Evolutionary conservation across 2,888 invertebrate genomes (phyloP).

Genomic region (Plebejus melissa): DNA sequence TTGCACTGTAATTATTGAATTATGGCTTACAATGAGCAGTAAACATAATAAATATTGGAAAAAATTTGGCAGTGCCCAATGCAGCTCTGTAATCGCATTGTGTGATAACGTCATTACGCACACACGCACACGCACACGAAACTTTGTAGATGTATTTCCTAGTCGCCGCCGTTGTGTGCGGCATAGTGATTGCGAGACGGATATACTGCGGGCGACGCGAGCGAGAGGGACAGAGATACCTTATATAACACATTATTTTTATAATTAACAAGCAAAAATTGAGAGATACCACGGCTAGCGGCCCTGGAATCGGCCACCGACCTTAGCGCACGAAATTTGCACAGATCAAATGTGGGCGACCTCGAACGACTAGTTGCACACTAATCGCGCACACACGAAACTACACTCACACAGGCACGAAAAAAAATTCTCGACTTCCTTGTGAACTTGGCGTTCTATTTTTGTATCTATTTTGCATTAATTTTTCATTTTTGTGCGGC

Average conservation of each 20-base stretch:
- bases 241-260: constrained; percentile 80
- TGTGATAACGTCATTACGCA: constrained; percentile 74
- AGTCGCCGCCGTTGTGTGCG: constrained; percentile 61
- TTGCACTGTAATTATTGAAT: neutral
- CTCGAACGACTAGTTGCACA: constrained; percentile 71
- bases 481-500: neutral
- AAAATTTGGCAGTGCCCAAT: constrained; percentile 46
- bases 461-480: neutral
- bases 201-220: constrained; percentile 39
- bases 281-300: constrained; percentile 71
- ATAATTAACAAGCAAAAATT: constrained; percentile 79
- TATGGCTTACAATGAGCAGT: neutral
- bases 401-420: constrained; percentile 41
- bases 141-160: constrained; percentile 74
- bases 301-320: constrained; percentile 73
- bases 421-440: constrained; percentile 71
- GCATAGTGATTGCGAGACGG: constrained; percentile 53
- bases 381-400: constrained; percentile 49
- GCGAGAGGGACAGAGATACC: constrained; percentile 49
- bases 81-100: constrained; percentile 75
- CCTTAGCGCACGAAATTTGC: constrained; percentile 74
- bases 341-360: constrained; percentile 79
- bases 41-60: constrained; percentile 25
- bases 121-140: constrained; percentile 54
- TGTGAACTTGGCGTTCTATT: constrained; percentile 35